A percentile compares a stretch with the other conserved stretches of the same genome.
These are phyloP conservation scores for Champsocephalus gunnari DNA, from an alignment of 2,797 vertebrate genomes.

Conservation along the genomic window DNA sequence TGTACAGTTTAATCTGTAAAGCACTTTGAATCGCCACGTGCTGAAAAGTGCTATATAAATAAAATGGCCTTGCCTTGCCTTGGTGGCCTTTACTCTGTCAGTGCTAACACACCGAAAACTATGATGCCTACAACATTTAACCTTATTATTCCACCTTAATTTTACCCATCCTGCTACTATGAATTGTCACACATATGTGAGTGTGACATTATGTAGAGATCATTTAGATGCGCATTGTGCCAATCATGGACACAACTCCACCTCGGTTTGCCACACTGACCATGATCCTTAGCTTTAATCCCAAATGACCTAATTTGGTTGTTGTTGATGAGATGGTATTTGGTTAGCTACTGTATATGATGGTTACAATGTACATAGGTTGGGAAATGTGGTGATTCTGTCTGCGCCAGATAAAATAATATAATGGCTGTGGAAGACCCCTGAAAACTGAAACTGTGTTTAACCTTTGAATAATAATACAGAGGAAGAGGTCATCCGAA, in stretches of 20 bases:
- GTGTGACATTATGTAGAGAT: neutral
- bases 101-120: neutral
- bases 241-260: constrained; percentile 12
- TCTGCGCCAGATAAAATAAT: constrained; percentile 28
- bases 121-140: neutral
- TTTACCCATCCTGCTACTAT: neutral
- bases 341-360: constrained; percentile 29
- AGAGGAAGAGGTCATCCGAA: constrained; percentile 37
- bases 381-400: constrained; percentile 20
- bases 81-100: neutral
- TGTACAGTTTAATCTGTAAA: too few species aligned
- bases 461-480: constrained; percentile 34
- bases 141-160: neutral
- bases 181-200: neutral
- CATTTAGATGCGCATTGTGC: neutral
- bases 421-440: constrained; percentile 23
- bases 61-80: too few species aligned
- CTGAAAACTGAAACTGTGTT: constrained; percentile 32
- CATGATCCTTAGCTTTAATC: constrained; percentile 24
- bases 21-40: too few species aligned
- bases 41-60: too few species aligned
- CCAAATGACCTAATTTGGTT: constrained; percentile 31
- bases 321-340: constrained; percentile 33
- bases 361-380: constrained; percentile 28
- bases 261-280: constrained; percentile 19